Evolutionary conservation across 1,140 invertebrate genomes (phyloP), one percentile per base, ranked within the genome.

Genomic region (Nasonia vitripennis): DNA sequence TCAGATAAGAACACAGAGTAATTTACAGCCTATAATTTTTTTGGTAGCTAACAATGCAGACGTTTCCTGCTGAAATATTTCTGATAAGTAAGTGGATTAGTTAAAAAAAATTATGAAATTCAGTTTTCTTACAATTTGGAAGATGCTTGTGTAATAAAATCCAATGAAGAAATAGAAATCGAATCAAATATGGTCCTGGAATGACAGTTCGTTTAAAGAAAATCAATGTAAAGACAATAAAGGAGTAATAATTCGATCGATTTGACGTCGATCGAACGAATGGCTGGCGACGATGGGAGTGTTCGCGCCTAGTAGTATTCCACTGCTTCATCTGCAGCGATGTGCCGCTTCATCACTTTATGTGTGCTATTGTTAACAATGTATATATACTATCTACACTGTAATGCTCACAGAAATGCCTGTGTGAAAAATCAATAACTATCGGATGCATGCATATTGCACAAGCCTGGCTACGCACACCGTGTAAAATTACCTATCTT

Each of bases 231-330:
- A 51, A 71, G 74, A 55, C 20, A 79, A n/a, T 51, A 70, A 84
- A 73, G 37, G 73, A 14, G 74, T 70, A 84, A 73, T 84, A 84
- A 79, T 84, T 79, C 31, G 75, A 84, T 84, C 31, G 62, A 84
- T 78, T 84, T 71, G 83, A 84, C 31, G 67, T 79, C 77, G 83
- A 62, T 83, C 55, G 6, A 83, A 67, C 20, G 37, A 23, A 51
- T n/a, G 68, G 23, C 12, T 20, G 68, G 23, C n/a, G 71, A 62
- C 9, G 9, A 68, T 27, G 51, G 45, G 31, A 67, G 73, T 31
- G 81, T 34, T 27, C n/a, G 17, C n/a, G 17, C 67, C 67, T 83
- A 48, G 87, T 87, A 89, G 78, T 86, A 88, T 90, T 90, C 87
- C 89, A 87, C 27, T 20, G 27, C 11, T 67, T 89, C 87, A 86